Conservation (phyloP, 2,797 vertebrate species). For the Acanthurus tractus region DNA sequence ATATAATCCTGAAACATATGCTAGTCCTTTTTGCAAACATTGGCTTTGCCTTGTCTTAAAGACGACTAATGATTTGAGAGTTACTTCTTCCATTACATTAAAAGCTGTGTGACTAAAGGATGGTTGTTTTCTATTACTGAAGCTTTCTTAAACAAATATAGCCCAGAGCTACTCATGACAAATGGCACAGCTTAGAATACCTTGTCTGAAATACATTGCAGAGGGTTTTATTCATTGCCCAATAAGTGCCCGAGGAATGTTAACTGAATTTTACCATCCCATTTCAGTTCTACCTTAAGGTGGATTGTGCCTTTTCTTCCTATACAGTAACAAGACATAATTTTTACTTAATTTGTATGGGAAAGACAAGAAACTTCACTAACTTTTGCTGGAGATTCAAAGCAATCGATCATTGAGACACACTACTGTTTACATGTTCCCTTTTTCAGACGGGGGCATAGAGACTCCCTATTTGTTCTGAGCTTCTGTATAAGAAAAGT, state of each 20-base stretch:
- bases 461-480: constrained; percentile 24
- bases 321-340: not conserved
- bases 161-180: constrained; percentile 25
- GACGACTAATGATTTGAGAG: constrained; percentile 15
- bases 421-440: constrained; percentile 15
- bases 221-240: constrained; percentile 45
- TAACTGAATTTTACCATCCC: constrained; percentile 21
- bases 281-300: constrained; percentile 21
- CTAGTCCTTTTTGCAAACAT: constrained; percentile 12
- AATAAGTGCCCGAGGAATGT: constrained; percentile 15
- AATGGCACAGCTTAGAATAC: constrained; percentile 25
- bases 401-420: constrained; percentile 1
- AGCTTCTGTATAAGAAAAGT: constrained; percentile 23
- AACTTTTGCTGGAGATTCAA: constrained; percentile 11
- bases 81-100: constrained; percentile 10
- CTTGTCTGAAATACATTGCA: constrained; percentile 24
- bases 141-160: constrained; percentile 41
- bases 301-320: constrained; percentile 25
- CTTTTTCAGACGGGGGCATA: not conserved
- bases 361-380: not conserved
- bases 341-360: constrained; percentile 16
- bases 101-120: constrained; percentile 22
- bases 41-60: constrained; percentile 13
- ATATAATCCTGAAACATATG: constrained; percentile 23
- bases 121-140: constrained; percentile 26